These are phyloP conservation scores for Myathropa florea DNA, from an alignment of 2,888 invertebrate species.

Conservation along the genomic window DNA sequence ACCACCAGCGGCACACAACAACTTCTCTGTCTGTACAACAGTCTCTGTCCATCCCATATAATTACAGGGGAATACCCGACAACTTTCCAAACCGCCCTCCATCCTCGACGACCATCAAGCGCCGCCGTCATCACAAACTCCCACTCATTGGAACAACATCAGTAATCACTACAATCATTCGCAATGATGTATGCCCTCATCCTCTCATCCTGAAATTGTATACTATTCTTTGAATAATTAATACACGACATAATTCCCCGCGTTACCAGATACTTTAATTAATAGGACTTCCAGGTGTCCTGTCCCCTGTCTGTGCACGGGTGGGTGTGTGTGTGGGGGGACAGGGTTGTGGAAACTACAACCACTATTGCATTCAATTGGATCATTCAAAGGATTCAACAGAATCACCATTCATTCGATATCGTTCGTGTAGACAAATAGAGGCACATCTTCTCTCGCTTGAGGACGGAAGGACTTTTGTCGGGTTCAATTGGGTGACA, in stretches of 20 bases:
- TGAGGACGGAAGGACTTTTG: neutral
- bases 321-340: neutral
- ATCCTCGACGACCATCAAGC: neutral
- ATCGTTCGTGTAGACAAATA: neutral
- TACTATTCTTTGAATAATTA: constrained; percentile 46
- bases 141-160: neutral
- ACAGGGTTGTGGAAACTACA: too few species aligned
- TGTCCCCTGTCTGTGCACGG: neutral
- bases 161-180: neutral
- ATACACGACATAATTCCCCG: constrained; percentile 36
- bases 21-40: neutral
- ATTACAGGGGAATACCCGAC: neutral
- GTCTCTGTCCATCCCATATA: neutral
- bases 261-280: constrained; percentile 49
- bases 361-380: constrained; percentile 49
- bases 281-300: constrained; percentile 37
- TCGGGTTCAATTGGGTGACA: constrained; percentile 11
- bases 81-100: neutral
- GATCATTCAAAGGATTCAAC: neutral
- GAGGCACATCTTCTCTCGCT: neutral
- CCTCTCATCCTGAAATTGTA: constrained; percentile 5
- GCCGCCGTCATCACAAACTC: neutral
- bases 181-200: neutral
- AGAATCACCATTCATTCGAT: neutral
- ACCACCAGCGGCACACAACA: neutral